A percentile compares a stretch with the other conserved stretches of the same genome.
phyloP scores from a whole-genome alignment of 2,797 vertebrate species.

The Cygnus olor region DNA sequence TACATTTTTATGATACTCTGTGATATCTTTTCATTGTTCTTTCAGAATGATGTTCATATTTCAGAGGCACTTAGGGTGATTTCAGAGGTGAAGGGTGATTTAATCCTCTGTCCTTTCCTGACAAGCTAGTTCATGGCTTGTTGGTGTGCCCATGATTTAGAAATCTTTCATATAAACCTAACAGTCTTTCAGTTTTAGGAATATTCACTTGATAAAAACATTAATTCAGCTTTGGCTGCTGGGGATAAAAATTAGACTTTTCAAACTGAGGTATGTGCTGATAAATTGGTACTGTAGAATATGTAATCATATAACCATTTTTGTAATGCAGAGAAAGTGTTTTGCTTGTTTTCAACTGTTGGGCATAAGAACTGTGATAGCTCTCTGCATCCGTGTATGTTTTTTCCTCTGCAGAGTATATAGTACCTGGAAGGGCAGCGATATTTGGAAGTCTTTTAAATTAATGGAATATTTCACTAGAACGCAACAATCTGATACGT shows the following conservation, averaged over 20 bases:
- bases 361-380: slow-evolving; percentile 65
- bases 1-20: neutral
- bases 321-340: slow-evolving; percentile 42
- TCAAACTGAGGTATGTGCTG: slow-evolving; percentile 25
- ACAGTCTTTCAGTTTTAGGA: slow-evolving; percentile 62
- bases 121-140: slow-evolving; percentile 24
- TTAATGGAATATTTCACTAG: neutral
- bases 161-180: slow-evolving; percentile 68
- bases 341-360: slow-evolving; percentile 62
- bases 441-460: neutral
- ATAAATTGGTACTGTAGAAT: slow-evolving; percentile 73
- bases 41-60: slow-evolving; percentile 82
- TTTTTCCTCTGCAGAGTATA: slow-evolving; percentile 61
- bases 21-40: neutral
- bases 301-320: slow-evolving; percentile 71
- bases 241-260: slow-evolving; percentile 56
- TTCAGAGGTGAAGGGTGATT: slow-evolving; percentile 28
- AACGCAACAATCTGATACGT: neutral
- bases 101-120: slow-evolving; percentile 41
- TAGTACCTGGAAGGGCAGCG: slow-evolving; percentile 62
- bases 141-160: slow-evolving; percentile 53
- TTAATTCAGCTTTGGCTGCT: slow-evolving; percentile 70
- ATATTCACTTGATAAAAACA: slow-evolving; percentile 65
- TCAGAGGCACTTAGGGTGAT: slow-evolving; percentile 67
- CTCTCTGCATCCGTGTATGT: slow-evolving; percentile 55